Evolutionary conservation across 92 coral and sea anemone genomes (phyloP).

Genomic region (Virgularia gustaviana): DNA sequence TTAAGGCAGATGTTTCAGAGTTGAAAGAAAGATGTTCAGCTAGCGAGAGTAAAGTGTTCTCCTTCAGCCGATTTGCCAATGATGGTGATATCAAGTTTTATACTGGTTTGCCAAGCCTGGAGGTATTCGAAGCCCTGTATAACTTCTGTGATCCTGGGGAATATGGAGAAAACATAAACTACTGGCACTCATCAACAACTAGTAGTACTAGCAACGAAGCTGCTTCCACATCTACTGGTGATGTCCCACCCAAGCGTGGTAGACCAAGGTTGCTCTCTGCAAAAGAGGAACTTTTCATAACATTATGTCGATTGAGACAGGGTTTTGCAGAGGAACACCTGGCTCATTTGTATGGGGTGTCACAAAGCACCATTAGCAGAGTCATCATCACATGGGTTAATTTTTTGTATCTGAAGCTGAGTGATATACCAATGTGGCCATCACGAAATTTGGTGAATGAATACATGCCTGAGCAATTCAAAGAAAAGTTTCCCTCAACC

Average conservation of each 20-base stretch:
- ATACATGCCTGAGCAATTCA: conserved; percentile 60
- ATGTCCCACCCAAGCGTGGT: conserved; percentile 37
- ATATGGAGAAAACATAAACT: conserved; percentile 53
- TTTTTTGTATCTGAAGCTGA: conserved; percentile 48
- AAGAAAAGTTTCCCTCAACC: conserved; percentile 53
- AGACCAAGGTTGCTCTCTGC: conserved; percentile 50
- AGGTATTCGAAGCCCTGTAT: conserved; percentile 37
- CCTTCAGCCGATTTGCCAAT: not conserved
- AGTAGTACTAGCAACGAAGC: not conserved
- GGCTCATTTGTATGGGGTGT: conserved; percentile 51
- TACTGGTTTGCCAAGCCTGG: conserved; percentile 44
- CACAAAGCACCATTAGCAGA: conserved; percentile 47
- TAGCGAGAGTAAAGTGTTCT: not conserved
- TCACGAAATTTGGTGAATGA: conserved; percentile 49
- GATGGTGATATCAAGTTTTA: conserved; percentile 26
- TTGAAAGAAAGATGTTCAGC: not conserved
- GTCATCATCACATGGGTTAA: conserved; percentile 58
- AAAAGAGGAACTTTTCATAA: conserved; percentile 54
- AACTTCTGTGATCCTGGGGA: conserved; percentile 52
- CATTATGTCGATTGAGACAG: conserved; percentile 53
- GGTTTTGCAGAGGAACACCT: conserved; percentile 59
- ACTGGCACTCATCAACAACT: conserved; percentile 57
- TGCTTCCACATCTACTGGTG: not conserved
- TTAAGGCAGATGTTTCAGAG: not conserved
- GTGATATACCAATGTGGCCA: conserved; percentile 56